phyloP scores from a whole-genome alignment of 2,888 invertebrate species.

The Epinotia bilunana region DNA sequence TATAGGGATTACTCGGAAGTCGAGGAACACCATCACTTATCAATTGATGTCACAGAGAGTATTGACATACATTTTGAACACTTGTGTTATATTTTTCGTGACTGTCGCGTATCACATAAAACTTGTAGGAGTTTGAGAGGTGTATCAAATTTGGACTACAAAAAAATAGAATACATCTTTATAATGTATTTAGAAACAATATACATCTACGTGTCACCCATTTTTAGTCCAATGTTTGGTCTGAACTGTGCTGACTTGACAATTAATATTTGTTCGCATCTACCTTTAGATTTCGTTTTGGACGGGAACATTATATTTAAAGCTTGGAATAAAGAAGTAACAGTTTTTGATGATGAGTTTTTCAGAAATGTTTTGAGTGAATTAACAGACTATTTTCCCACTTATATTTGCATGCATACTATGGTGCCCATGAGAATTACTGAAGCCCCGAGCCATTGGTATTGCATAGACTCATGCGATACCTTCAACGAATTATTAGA shows the following conservation, averaged over 20 bases:
- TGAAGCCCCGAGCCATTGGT: conserved; percentile 56
- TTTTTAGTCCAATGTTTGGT: conserved; percentile 52
- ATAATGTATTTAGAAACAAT: conserved; percentile 60
- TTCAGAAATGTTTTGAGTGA: conserved; percentile 51
- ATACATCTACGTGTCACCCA: conserved; percentile 57
- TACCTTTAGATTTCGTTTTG: conserved; percentile 57
- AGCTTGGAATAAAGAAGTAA: conserved; percentile 58
- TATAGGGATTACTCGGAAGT: conserved; percentile 53
- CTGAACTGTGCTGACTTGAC: conserved; percentile 53
- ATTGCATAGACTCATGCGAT: conserved; percentile 58
- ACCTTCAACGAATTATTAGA: conserved; percentile 53
- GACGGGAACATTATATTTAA: conserved; percentile 61
- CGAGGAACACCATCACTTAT: conserved; percentile 43
- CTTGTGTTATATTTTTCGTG: conserved; percentile 53
- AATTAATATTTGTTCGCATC: conserved; percentile 49
- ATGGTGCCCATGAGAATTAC: conserved; percentile 52
- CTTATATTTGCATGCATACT: conserved; percentile 58
- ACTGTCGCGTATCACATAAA: conserved; percentile 57
- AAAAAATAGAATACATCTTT: conserved; percentile 58
- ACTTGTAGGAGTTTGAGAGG: conserved; percentile 53
- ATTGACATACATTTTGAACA: conserved; percentile 49
- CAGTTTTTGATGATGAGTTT: conserved; percentile 54
- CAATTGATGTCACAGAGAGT: conserved; percentile 35
- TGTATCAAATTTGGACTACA: conserved; percentile 54
- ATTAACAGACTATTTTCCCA: conserved; percentile 59